A percentile compares a stretch with the other conserved stretches of the same genome.
These are phyloP conservation scores for Peromyscus melanophrys DNA, from an alignment of 2,797 vertebrate species.

Conservation along the genomic window DNA sequence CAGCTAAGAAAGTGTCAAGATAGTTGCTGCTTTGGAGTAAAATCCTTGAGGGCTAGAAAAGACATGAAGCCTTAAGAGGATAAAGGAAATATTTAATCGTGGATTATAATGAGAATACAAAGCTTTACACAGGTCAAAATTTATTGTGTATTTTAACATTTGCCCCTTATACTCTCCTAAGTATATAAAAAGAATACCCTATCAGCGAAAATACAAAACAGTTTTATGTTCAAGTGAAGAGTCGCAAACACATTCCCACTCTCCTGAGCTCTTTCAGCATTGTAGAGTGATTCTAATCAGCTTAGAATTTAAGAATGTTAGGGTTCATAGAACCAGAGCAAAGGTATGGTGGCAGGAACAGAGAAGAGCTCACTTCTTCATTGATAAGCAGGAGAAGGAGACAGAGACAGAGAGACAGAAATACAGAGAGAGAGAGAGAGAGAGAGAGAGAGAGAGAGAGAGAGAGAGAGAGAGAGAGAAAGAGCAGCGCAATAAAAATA, in stretches of 20 bases:
- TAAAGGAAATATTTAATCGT: not conserved
- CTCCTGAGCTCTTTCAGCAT: not conserved
- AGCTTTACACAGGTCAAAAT: not conserved
- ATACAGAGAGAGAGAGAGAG: not conserved
- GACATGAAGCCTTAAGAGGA: not conserved
- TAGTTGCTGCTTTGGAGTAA: not conserved
- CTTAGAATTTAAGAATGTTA: not conserved
- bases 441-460: not conserved
- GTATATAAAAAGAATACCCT: not conserved
- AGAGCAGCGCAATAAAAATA: not conserved
- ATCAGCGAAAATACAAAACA: not conserved
- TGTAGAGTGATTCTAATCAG: not conserved
- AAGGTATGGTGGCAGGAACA: not conserved
- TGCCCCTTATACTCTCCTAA: not conserved
- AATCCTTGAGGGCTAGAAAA: not conserved
- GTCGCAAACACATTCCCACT: not conserved
- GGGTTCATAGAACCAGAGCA: not conserved
- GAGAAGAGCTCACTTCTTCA: not conserved
- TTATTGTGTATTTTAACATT: not conserved
- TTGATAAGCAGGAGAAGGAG: too few species aligned
- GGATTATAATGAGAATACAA: not conserved
- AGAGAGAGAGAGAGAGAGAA: not conserved
- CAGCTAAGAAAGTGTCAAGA: not conserved
- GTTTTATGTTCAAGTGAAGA: not conserved
- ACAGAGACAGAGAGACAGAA: not conserved